Conservation (phyloP, 2,113 vertebrate genomes). For the Oostethus manadensis region DNA sequence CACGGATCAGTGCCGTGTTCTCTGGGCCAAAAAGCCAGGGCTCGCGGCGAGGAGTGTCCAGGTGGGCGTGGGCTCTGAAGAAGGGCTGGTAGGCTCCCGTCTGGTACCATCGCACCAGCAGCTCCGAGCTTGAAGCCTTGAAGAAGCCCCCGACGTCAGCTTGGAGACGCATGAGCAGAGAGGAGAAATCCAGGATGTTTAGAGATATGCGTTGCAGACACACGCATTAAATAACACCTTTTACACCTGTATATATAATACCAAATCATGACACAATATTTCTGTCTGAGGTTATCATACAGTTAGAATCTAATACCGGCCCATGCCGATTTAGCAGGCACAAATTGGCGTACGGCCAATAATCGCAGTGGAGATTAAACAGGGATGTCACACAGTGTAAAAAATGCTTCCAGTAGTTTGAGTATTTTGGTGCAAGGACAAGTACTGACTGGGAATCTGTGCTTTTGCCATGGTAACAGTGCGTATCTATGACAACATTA, state of each 20-base stretch:
- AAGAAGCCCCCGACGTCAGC: slow-evolving; percentile 91
- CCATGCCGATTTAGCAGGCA: too few species aligned
- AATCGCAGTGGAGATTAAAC: too few species aligned
- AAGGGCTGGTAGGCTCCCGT: slow-evolving; percentile 87
- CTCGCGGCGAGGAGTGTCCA: slow-evolving; percentile 86
- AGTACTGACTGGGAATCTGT: background rate
- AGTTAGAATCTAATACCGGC: too few species aligned
- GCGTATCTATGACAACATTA: slow-evolving; percentile 11
- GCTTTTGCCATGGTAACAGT: slow-evolving; percentile 14
- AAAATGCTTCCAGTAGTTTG: too few species aligned
- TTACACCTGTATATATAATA: too few species aligned
- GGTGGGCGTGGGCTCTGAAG: slow-evolving; percentile 85
- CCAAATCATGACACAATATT: too few species aligned
- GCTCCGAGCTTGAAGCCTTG: slow-evolving; percentile 79
- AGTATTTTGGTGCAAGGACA: too few species aligned
- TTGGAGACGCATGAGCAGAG: slow-evolving; percentile 34
- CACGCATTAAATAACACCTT: too few species aligned
- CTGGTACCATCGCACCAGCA: slow-evolving; percentile 92
- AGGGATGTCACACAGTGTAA: too few species aligned
- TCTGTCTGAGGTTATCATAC: too few species aligned
- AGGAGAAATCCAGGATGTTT: background rate
- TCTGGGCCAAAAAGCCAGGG: slow-evolving; percentile 86
- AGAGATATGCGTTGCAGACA: too few species aligned
- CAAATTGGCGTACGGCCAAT: too few species aligned
- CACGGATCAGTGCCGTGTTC: slow-evolving; percentile 77